Conservation (phyloP, 2,888 invertebrate species). For the Peribatodes rhomboidaria region DNA sequence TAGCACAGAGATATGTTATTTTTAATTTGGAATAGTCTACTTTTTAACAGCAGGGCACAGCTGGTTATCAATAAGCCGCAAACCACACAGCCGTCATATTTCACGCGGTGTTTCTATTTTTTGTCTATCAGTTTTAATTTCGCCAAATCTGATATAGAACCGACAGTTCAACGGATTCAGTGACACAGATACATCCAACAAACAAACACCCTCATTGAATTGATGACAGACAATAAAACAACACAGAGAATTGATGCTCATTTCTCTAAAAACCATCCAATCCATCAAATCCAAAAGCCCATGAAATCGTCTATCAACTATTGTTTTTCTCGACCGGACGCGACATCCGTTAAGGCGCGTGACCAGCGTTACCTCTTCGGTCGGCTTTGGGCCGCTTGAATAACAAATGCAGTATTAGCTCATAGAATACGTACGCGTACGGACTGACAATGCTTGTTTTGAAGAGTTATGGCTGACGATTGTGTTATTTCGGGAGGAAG, state of each 20-base stretch:
- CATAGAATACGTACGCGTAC: constrained; percentile 55
- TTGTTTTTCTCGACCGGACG: constrained; percentile 73
- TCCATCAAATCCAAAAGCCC: constrained; percentile 47
- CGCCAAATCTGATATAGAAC: neutral
- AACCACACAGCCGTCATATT: too few relatives aligned
- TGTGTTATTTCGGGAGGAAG: constrained; percentile 44
- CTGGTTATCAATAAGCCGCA: too few relatives aligned
- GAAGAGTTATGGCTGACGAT: constrained; percentile 39
- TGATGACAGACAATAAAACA: too few relatives aligned
- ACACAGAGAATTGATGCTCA: constrained; percentile 7
- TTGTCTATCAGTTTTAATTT: too few relatives aligned
- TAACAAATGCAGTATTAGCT: constrained; percentile 76
- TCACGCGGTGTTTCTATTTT: too few relatives aligned
- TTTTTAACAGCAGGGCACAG: too few relatives aligned
- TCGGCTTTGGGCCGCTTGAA: constrained; percentile 67
- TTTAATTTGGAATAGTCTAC: too few relatives aligned
- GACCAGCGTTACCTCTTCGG: constrained; percentile 66
- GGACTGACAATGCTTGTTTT: constrained; percentile 46
- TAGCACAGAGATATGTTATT: too few relatives aligned
- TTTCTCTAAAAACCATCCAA: constrained; percentile 19
- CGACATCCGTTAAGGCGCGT: constrained; percentile 78
- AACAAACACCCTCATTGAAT: constrained; percentile 6
- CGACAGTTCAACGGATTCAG: neutral
- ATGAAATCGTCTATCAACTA: constrained; percentile 53
- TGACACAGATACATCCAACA: neutral